phyloP scores from a whole-genome alignment of 92 coral and sea anemone species.

The Epizoanthus stellaris region DNA sequence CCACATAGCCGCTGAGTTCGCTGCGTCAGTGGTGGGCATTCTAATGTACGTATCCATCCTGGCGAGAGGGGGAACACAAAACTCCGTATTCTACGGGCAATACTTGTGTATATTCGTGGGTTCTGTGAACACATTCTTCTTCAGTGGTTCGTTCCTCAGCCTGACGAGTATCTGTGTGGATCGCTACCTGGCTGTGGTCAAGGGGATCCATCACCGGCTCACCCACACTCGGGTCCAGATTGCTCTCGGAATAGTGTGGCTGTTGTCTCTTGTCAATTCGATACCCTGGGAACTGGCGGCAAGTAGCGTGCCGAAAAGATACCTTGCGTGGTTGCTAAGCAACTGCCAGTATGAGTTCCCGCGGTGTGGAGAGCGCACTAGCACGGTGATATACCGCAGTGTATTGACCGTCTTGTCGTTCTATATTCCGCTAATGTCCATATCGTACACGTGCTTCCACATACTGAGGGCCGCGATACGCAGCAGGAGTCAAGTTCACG shows the following conservation, averaged over 20 bases:
- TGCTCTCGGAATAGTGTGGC: conserved; percentile 65
- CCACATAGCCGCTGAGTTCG: conserved; percentile 76
- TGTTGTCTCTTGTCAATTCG: conserved; percentile 61
- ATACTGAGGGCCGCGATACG: conserved; percentile 69
- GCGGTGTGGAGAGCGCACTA: conserved; percentile 13
- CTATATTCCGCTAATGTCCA: conserved; percentile 52
- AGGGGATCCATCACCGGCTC: conserved; percentile 74
- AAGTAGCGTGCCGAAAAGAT: conserved; percentile 56
- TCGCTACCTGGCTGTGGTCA: conserved; percentile 83
- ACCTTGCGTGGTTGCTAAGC: conserved; percentile 80
- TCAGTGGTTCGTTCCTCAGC: conserved; percentile 70
- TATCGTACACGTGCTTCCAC: conserved; percentile 57
- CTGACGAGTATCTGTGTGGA: conserved; percentile 77
- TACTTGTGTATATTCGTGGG: conserved; percentile 70
- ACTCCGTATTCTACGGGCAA: conserved; percentile 26
- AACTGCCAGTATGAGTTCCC: conserved; percentile 70
- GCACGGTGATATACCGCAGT: conserved; percentile 33
- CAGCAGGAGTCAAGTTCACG: conserved; percentile 71
- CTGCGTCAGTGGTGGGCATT: conserved; percentile 72
- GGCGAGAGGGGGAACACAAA: conserved; percentile 44
- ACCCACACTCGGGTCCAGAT: conserved; percentile 60
- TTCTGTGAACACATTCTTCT: conserved; percentile 68
- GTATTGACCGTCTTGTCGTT: conserved; percentile 54
- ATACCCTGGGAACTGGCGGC: conserved; percentile 79
- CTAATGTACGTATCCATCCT: conserved; percentile 68